Conservation (phyloP, 2,888 invertebrate genomes). For the Epistrophe grossulariae region DNA sequence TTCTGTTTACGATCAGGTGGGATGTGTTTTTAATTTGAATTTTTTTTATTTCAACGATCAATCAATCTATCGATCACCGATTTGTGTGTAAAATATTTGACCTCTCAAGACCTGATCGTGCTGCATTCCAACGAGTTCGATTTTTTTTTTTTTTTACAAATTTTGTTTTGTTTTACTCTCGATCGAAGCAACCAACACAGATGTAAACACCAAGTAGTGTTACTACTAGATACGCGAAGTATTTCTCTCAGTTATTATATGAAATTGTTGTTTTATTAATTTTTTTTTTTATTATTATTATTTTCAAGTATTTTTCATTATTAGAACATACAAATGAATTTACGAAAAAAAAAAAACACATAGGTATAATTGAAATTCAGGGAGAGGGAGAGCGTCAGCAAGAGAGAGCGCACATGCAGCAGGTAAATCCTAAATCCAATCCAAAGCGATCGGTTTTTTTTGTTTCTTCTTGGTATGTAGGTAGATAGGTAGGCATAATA, state of each 20-base stretch:
- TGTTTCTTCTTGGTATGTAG: constrained; percentile 32
- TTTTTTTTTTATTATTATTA: constrained; percentile 29
- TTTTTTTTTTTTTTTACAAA: constrained; percentile 17
- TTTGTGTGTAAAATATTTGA: constrained; percentile 58
- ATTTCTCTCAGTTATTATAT: constrained; percentile 63
- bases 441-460: constrained; percentile 57
- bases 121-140: constrained; percentile 74
- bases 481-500: background rate
- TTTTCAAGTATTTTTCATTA: constrained; percentile 70
- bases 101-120: constrained; percentile 74
- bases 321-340: constrained; percentile 60
- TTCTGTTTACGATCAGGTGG: background rate
- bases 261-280: constrained; percentile 43
- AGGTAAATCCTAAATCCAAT: constrained; percentile 65
- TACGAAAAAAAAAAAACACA: constrained; percentile 17
- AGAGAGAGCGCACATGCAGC: constrained; percentile 64
- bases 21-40: background rate
- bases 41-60: constrained; percentile 12
- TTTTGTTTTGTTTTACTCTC: constrained; percentile 61
- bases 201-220: constrained; percentile 67
- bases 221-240: constrained; percentile 71
- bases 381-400: constrained; percentile 42
- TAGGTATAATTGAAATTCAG: constrained; percentile 57
- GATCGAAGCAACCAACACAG: constrained; percentile 62
- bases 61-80: constrained; percentile 59